Conservation (phyloP, 2,888 invertebrate genomes). For the Nasonia oneida region DNA sequence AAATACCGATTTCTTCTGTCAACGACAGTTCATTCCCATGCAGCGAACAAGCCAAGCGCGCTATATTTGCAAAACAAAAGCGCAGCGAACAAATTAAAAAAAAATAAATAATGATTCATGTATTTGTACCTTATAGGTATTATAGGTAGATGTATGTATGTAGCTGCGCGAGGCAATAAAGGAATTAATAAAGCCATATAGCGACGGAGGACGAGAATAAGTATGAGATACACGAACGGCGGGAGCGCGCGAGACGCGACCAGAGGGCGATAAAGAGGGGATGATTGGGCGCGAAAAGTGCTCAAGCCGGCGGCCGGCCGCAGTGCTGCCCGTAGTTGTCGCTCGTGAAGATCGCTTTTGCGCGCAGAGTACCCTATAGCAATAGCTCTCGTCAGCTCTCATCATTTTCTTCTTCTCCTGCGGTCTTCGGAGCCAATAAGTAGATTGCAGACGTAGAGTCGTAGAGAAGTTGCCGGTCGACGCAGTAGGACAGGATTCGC, state of each 20-base stretch:
- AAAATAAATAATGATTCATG: background rate
- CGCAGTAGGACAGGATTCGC: background rate
- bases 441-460: background rate
- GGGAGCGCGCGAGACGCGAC: background rate
- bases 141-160: too few species aligned
- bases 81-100: background rate
- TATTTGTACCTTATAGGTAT: background rate
- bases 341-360: background rate
- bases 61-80: background rate
- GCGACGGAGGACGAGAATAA: too few species aligned
- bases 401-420: background rate
- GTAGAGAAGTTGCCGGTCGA: background rate
- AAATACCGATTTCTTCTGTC: too few species aligned
- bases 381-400: background rate
- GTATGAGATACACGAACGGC: too few species aligned
- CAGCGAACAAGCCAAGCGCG: too few species aligned
- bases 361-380: background rate
- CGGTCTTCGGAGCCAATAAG: background rate
- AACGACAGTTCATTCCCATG: too few species aligned
- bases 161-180: too few species aligned
- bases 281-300: conserved; percentile 54
- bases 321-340: background rate
- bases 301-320: too few species aligned
- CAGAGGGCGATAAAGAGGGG: conserved; percentile 1
- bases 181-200: too few species aligned